A percentile compares a stretch with the other conserved stretches of the same genome.
Conservation (phyloP, 37 sponge, comb jelly and placozoan species). For the Ianthella basta region DNA sequence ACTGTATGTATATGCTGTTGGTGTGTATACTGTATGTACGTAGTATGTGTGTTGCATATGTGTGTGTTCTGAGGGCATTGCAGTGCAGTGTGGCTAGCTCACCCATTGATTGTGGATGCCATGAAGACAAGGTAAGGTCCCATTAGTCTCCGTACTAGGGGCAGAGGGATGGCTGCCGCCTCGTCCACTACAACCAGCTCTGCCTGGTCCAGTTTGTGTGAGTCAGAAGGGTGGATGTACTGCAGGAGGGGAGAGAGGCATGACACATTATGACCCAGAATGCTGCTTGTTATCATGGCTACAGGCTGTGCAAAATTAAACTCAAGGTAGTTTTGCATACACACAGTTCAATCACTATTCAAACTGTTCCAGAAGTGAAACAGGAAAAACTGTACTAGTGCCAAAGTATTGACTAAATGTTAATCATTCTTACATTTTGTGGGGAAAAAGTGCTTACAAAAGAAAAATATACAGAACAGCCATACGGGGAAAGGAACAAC, state of each 20-base stretch:
- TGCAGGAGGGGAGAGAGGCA: slow-evolving; percentile 9
- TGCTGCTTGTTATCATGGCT: background rate
- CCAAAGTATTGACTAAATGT: no score
- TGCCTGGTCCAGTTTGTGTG: slow-evolving; percentile 89
- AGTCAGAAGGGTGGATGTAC: slow-evolving; percentile 93
- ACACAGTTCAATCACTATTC: no score
- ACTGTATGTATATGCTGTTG: background rate
- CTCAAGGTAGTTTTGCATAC: no score
- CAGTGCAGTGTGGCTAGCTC: slow-evolving; percentile 13
- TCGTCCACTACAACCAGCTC: slow-evolving; percentile 96
- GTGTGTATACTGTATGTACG: background rate
- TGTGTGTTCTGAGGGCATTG: background rate
- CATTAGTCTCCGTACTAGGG: slow-evolving; percentile 85
- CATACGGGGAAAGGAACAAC: no score
- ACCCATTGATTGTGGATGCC: slow-evolving; percentile 98
- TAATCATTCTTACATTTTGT: no score
- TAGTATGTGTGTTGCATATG: background rate
- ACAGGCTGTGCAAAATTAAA: background rate
- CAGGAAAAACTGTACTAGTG: no score
- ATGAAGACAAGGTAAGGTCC: slow-evolving; percentile 96
- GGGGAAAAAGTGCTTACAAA: no score
- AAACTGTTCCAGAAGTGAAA: no score
- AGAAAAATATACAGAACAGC: no score
- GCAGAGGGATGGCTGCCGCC: slow-evolving; percentile 98
- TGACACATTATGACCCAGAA: background rate